Conservation (phyloP, 2,797 vertebrate species). For the Hypotaenidia philippensis region DNA sequence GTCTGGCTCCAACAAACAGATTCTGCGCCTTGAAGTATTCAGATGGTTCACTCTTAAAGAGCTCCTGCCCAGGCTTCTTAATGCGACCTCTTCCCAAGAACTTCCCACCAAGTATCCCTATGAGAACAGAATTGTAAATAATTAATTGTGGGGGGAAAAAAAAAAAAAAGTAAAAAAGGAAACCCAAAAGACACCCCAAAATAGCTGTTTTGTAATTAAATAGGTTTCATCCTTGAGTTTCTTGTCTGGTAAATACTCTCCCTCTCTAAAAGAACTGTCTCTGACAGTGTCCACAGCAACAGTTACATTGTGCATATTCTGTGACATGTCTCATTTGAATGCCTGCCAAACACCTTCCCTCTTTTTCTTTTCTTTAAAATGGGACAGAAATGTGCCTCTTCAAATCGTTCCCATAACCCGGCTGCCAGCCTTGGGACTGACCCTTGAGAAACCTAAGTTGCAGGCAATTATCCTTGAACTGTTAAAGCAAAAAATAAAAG, state of each 20-base stretch:
- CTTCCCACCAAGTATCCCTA: conserved; percentile 88
- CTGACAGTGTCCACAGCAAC: conserved; percentile 16
- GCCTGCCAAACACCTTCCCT: conserved; percentile 35
- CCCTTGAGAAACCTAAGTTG: not conserved
- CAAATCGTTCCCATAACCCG: conserved; percentile 43
- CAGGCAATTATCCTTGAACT: not conserved
- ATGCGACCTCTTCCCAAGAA: conserved; percentile 88
- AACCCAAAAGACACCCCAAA: not conserved
- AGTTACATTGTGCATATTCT: conserved; percentile 16
- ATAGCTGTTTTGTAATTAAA: conserved; percentile 21
- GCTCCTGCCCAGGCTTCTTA: conserved; percentile 90
- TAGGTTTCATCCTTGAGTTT: not conserved
- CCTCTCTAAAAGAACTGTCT: not conserved
- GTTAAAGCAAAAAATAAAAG: not conserved
- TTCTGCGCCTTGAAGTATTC: conserved; percentile 87
- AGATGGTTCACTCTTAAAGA: conserved; percentile 88
- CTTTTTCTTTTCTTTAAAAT: not conserved
- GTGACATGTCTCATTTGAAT: conserved; percentile 23
- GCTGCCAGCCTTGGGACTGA: not conserved
- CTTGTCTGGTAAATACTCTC: not conserved
- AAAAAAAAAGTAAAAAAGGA: not conserved
- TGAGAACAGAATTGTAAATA: conserved; percentile 26
- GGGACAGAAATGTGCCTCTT: conserved; percentile 17
- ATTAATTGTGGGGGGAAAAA: not conserved
- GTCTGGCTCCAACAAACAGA: conserved; percentile 87